These are phyloP conservation scores for Aleiodes alternator DNA, from an alignment of 2,888 invertebrate species.

Conservation along the genomic window DNA sequence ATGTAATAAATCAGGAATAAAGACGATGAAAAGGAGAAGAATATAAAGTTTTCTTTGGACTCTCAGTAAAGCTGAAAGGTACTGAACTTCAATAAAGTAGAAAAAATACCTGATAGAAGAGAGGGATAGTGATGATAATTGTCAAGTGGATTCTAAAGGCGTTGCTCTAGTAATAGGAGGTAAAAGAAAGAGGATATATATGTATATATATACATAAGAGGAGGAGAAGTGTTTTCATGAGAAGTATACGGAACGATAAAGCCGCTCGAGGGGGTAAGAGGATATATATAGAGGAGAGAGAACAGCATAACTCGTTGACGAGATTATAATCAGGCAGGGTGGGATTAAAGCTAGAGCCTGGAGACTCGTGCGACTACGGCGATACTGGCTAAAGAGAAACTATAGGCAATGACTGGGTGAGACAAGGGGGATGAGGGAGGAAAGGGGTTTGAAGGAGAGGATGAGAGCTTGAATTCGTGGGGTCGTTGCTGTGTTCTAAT, in stretches of 20 bases:
- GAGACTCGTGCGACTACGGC: conserved; percentile 43
- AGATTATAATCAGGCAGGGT: conserved; percentile 73
- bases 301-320: conserved; percentile 73
- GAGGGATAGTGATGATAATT: conserved; percentile 16
- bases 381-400: conserved; percentile 39
- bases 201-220: background rate
- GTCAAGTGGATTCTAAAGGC: conserved; percentile 36
- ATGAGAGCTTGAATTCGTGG: conserved; percentile 21
- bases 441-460: background rate
- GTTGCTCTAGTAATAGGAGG: conserved; percentile 31
- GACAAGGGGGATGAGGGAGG: background rate
- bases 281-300: conserved; percentile 45
- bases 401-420: conserved; percentile 17
- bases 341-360: conserved; percentile 68
- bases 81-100: conserved; percentile 8
- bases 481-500: conserved; percentile 57
- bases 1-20: background rate
- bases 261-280: conserved; percentile 46
- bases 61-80: background rate
- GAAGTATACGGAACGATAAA: conserved; percentile 38
- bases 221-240: conserved; percentile 33
- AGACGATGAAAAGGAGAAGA: too few relatives aligned
- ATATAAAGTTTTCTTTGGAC: background rate
- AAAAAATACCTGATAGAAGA: conserved; percentile 18
- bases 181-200: conserved; percentile 12